These are phyloP conservation scores for Baccha elongata DNA, from an alignment of 2,888 invertebrate species.

Conservation along the genomic window DNA sequence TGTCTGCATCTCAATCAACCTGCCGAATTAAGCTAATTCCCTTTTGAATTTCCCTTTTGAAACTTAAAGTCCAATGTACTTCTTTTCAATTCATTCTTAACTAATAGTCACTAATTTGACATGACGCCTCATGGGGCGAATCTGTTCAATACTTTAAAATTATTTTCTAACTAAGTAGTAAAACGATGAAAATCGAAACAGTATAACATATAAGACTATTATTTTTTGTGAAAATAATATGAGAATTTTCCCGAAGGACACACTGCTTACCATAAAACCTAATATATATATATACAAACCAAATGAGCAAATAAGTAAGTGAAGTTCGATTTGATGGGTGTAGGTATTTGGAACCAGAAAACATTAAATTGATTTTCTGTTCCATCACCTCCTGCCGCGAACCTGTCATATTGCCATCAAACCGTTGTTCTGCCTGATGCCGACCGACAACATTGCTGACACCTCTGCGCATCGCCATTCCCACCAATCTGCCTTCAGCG, in stretches of 20 bases:
- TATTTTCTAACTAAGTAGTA: no score
- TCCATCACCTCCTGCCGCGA: slow-evolving; percentile 1
- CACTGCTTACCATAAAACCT: slow-evolving; percentile 36
- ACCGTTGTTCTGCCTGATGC: neutral
- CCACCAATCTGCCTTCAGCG: slow-evolving; percentile 46
- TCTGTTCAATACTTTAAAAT: no score
- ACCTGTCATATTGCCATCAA: slow-evolving; percentile 24
- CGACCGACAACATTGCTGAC: neutral
- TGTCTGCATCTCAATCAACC: no score
- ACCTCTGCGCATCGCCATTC: neutral
- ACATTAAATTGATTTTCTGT: slow-evolving; percentile 61
- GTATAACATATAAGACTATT: slow-evolving; percentile 41
- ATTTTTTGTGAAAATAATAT: slow-evolving; percentile 57
- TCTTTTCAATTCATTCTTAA: no score
- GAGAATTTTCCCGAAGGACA: slow-evolving; percentile 50
- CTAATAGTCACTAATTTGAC: no score
- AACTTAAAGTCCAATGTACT: no score
- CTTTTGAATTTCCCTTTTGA: no score
- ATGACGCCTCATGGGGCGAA: no score
- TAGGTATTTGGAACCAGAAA: slow-evolving; percentile 8
- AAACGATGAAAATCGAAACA: no score
- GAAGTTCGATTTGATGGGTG: slow-evolving; percentile 21
- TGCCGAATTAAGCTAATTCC: no score
- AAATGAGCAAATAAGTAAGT: slow-evolving; percentile 57
- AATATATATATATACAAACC: slow-evolving; percentile 14